Base-by-base conservation (phyloP, 2,797 vertebrate species). In the Champsocephalus esox region DNA sequence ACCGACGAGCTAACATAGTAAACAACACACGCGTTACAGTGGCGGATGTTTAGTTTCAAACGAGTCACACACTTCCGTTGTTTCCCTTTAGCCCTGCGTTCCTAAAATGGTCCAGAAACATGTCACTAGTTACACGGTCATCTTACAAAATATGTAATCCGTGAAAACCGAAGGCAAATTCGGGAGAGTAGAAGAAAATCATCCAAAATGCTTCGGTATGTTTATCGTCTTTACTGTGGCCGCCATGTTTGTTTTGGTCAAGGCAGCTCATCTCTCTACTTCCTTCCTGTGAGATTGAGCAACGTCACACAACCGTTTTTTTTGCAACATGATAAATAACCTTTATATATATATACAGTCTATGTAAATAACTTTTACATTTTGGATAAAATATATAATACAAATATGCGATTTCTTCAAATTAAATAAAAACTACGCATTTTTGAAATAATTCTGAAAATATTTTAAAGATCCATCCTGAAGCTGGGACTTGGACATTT, bases 31-130 rank as follows among this genome's bases (percentile, higher is more conserved):
- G 84, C 81, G 77, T 44, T 52, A 17, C 51, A 13, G 1, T 56
- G 34, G 83, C 93, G 94, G 94, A 94, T 94, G 95, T 95, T 95
- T 94, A 70, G 49, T 82, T 94, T 93, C 84, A 91, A 94, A 93
- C 58, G 1, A 12, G 11, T 0, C 34, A 1, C 0, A 34, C 24
- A 82, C 91, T 92, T 92, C 90, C 91, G 89, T 21, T 85, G 1
- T 24, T 70, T 82, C 80, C 57, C 44, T 38, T 49, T 21, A 3
- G 2, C 4, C 38, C 12, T 50, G 3, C 5, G 49, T n/a, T 28
- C 5, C 56, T 0, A 56, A 17, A 3, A 12, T 1, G 0, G 0
- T 0, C n/a, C 32, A 2, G 6, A 70, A 51, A 55, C 5, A 17
- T n/a, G 28, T 24, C 0, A 13, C 2, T 3, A 3, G 0, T 10